Percentiles rank a stretch among this genome's conserved stretches.
These are phyloP conservation scores for Helogale parvula DNA, from an alignment of 2,113 vertebrate genomes.

Conservation along the genomic window DNA sequence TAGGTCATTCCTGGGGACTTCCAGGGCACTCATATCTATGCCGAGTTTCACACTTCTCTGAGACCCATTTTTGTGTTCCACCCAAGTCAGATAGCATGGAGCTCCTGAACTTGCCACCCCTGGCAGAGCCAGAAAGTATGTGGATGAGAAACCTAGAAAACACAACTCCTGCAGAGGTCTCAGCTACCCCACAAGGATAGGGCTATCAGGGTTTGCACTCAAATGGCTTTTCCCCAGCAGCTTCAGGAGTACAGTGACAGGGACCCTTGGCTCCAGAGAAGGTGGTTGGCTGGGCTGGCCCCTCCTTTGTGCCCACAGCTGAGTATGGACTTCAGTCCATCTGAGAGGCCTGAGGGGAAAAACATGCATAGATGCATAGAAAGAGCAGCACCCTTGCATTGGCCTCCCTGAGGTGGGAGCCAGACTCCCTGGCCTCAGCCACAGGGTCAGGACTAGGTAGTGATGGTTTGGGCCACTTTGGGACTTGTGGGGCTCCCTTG, in stretches of 20 bases:
- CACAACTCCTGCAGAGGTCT: not conserved
- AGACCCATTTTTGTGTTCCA: not conserved
- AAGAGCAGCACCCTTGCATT: not conserved
- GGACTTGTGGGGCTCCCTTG: not conserved
- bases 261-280: not conserved
- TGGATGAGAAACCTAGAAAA: not conserved
- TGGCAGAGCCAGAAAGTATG: not conserved
- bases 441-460: not conserved
- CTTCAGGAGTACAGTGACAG: not conserved
- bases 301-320: not conserved
- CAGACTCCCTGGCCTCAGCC: not conserved
- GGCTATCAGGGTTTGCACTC: not conserved
- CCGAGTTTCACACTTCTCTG: not conserved
- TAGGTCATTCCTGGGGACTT: not conserved
- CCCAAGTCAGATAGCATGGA: not conserved
- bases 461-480: not conserved
- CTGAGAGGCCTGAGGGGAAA: not conserved
- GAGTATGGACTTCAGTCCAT: not conserved
- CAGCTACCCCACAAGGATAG: not conserved
- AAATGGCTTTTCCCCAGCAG: not conserved
- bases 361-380: not conserved
- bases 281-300: not conserved
- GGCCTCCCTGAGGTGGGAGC: not conserved
- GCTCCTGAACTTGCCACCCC: not conserved
- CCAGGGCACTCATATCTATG: not conserved